phyloP scores from a whole-genome alignment of 2,888 invertebrate species.

The Drosophila suboccidentalis region DNA sequence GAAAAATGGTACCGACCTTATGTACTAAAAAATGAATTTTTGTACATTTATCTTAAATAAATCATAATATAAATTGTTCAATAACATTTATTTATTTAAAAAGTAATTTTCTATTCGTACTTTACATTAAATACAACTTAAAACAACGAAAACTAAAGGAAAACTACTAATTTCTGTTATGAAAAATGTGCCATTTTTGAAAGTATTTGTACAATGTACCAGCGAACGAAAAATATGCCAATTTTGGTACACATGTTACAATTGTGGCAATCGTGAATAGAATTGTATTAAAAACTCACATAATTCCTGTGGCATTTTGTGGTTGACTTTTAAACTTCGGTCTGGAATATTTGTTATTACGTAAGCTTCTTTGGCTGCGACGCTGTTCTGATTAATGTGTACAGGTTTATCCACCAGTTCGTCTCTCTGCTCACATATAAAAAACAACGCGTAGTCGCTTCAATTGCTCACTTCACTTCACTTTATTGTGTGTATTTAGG shows the following conservation, averaged over 20 bases:
- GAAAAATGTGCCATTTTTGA: not conserved
- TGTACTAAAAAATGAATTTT: not conserved
- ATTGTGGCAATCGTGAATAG: not conserved
- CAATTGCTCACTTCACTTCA: constrained; percentile 1
- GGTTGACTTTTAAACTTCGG: constrained; percentile 1
- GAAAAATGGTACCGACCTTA: no score
- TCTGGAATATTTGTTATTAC: constrained; percentile 40
- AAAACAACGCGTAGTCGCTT: not conserved
- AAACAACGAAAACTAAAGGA: no score
- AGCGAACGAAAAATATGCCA: not conserved
- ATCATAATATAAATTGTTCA: not conserved
- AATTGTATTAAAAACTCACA: constrained; percentile 46
- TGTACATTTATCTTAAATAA: not conserved
- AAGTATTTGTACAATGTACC: not conserved
- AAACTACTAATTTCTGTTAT: no score
- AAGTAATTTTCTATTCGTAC: no score
- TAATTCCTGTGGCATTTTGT: constrained; percentile 57
- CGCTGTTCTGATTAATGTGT: constrained; percentile 4
- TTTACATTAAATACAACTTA: no score
- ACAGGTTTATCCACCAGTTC: constrained; percentile 19
- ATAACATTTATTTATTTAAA: no score
- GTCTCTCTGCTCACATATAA: not conserved
- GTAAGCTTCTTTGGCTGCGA: constrained; percentile 46
- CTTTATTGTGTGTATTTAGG: constrained; percentile 42
- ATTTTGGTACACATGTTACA: not conserved